Base-by-base conservation (phyloP, 1,140 invertebrate genomes). In the Drosophila sturtevanti region DNA sequence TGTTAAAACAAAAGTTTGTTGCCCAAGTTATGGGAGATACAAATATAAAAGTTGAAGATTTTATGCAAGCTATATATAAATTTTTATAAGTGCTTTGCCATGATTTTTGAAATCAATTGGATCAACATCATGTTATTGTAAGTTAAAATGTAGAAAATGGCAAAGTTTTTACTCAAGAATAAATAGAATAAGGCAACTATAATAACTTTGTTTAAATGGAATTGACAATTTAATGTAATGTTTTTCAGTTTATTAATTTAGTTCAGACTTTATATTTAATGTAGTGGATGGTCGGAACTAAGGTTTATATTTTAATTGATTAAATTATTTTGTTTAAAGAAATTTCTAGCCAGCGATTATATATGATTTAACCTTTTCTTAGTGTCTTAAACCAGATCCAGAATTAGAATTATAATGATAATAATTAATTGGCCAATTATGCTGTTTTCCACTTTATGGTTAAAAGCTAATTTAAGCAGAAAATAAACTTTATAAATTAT, bases 1-100 rank as follows among this genome's bases (percentile, higher is more conserved):
- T 34, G 54, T 56, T 56, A 56, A 56, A 56, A 56, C 10, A 27
- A 51, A 56, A 48, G 54, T 56, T 56, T 27, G 2, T 18, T 16
- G 34, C 18, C 24, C 54, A 56, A 34, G 7, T 34, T 48, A 48
- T 48, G 41, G 5, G 3, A 48, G 41, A 48, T 48, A 48, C 41
- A 48, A 31, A 18, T 21, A 48, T 16, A 34, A 56, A 56, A 56
- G 6, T 56, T 56, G 14, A 34, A 34, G 31, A 18, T 56, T 56
- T 55, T 56, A 48, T 18, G 41, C 41, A 48, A 48, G 21, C 41
- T 48, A 48, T 48, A 16, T 16, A 21, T 18, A 11, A 14, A 21
- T 2, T 21, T 48, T 10, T 48, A 21, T 4, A 48, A 48, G 18
- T 21, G 16, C 7, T 48, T 48, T 9, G 41, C 16, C 1, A 21